A percentile compares a stretch with the other conserved stretches of the same genome.
These are phyloP conservation scores for Hippocampus kuda DNA, from an alignment of 2,797 vertebrate genomes.

Conservation along the genomic window DNA sequence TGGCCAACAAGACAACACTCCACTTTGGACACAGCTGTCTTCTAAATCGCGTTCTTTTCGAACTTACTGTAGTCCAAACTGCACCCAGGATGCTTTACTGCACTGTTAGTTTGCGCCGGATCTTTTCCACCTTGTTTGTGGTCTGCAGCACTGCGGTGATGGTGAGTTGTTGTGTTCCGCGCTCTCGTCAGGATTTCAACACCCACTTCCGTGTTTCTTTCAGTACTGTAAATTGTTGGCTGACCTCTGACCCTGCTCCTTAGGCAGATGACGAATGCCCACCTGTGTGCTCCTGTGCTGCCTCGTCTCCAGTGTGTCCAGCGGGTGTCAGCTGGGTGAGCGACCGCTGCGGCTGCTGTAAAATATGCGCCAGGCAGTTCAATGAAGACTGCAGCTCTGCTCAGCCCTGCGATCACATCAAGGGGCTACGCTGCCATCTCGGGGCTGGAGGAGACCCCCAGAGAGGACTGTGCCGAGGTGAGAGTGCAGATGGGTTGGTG, in stretches of 20 bases:
- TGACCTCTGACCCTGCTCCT: slow-evolving; percentile 20
- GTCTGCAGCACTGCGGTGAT: slow-evolving; percentile 28
- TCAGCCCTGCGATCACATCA: slow-evolving; percentile 69
- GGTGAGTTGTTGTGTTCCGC: slow-evolving; percentile 39
- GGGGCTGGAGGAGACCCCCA: slow-evolving; percentile 57
- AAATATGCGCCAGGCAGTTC: slow-evolving; percentile 67
- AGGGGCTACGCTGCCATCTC: slow-evolving; percentile 69
- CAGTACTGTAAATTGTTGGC: not conserved
- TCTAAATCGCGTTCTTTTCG: not conserved
- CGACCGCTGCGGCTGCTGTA: slow-evolving; percentile 68
- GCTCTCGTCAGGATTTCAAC: not conserved
- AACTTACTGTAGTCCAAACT: not conserved
- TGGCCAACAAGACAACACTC: slow-evolving; percentile 5
- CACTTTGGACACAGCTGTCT: slow-evolving; percentile 3
- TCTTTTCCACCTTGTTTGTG: slow-evolving; percentile 33
- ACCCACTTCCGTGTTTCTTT: not conserved
- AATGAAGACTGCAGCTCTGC: slow-evolving; percentile 63
- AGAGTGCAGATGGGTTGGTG: not conserved
- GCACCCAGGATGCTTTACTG: slow-evolving; percentile 34
- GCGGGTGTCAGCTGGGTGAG: slow-evolving; percentile 61
- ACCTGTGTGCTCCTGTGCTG: slow-evolving; percentile 51
- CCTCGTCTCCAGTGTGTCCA: slow-evolving; percentile 42
- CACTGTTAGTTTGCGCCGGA: slow-evolving; percentile 20
- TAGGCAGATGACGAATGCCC: slow-evolving; percentile 53
- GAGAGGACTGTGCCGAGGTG: slow-evolving; percentile 68